phyloP scores from a whole-genome alignment of 2,797 vertebrate genomes.

The Gymnoscopelus microlampas region DNA sequence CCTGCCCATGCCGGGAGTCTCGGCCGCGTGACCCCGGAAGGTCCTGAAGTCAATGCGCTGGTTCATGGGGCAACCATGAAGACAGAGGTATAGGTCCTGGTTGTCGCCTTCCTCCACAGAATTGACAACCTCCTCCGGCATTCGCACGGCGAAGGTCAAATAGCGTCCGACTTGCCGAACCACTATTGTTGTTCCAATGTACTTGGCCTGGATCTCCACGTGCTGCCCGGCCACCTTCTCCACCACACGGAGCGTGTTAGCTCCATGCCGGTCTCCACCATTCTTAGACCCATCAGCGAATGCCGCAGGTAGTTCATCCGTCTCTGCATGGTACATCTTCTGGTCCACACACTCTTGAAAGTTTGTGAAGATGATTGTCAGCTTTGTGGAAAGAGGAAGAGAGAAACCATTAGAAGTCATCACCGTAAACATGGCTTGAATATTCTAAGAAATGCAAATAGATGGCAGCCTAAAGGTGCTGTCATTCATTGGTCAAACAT shows the following conservation, averaged over 20 bases:
- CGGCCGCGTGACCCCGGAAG: constrained; percentile 71
- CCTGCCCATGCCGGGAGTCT: constrained; percentile 68
- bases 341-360: constrained; percentile 98
- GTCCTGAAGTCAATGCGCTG: constrained; percentile 92
- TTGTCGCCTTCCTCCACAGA: constrained; percentile 91
- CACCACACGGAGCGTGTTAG: constrained; percentile 91
- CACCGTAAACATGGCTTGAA: background rate
- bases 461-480: background rate
- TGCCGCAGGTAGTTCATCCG: constrained; percentile 92
- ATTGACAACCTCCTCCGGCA: constrained; percentile 95
- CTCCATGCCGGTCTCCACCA: constrained; percentile 91
- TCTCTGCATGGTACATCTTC: constrained; percentile 97
- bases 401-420: constrained; percentile 7
- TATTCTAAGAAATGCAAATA: constrained; percentile 6
- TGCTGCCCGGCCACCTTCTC: constrained; percentile 95
- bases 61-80: constrained; percentile 91
- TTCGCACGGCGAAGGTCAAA: constrained; percentile 94
- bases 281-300: constrained; percentile 95
- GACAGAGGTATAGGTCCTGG: constrained; percentile 95
- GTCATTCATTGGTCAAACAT: constrained; percentile 5
- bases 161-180: constrained; percentile 96
- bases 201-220: constrained; percentile 95
- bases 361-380: constrained; percentile 99
- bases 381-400: constrained; percentile 70
- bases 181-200: constrained; percentile 97